Evolutionary conservation across 2,113 vertebrate genomes (phyloP), one percentile per base, ranked within the genome.

Genomic region (Larimichthys polyactis): DNA sequence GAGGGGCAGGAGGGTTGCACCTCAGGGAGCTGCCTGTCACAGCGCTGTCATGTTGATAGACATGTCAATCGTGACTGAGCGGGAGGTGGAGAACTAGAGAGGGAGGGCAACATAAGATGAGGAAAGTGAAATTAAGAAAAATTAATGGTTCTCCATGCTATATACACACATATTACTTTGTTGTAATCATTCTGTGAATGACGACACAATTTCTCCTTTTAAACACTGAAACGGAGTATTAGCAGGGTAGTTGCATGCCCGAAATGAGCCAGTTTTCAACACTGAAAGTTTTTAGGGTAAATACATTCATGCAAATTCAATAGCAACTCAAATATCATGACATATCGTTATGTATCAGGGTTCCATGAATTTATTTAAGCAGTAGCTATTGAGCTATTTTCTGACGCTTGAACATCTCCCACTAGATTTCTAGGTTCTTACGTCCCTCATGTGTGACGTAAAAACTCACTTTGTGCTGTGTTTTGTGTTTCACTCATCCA

Each of bases 11-110:
- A 44, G 62, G 67, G 51, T 11, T 58, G 51, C 81, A 86, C 90
- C 78, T 84, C 83, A 63, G 72, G 92, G 92, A 90, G 90, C 81
- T 69, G 75, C 80, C 83, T 91, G 86, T 88, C 92, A 91, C 71
- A 49, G 68, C 72, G 62, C 52, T 71, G 89, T 90, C 81, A 81
- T 82, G 68, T 85, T 91, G 86, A 92, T 87, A 89, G 91, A 95
- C 87, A 85, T 90, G 91, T 93, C 93, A 93, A 89, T 93, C 77
- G 29, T 58, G 75, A 80, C 51, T 64, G 80, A 81, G 79, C 43
- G 24, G 79, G 84, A 60, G 82, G 77, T 60, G 29, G 48, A 75
- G 54, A 68, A 46, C 65, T n/a, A 36, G 66, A 48, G 69, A 36
- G 62, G 44, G 66, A 77, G 60, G n/a, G 59, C 66, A 79, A 68